Conservation (phyloP, 2,888 invertebrate genomes). For the Taenaris catops region DNA sequence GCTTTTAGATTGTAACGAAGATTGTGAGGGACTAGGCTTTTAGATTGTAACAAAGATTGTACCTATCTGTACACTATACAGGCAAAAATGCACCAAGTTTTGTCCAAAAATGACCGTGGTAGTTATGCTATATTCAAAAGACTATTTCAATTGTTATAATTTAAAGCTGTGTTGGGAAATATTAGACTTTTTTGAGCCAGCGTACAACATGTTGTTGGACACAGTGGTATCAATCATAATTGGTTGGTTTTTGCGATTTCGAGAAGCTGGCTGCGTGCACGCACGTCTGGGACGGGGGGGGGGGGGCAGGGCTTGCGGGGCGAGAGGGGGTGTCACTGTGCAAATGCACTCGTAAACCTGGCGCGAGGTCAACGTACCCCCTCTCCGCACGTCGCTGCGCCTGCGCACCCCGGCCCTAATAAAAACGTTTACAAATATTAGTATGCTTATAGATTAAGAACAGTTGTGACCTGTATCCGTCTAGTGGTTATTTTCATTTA, state of each 20-base stretch:
- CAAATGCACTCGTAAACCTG: slow-evolving; percentile 75
- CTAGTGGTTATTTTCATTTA: no score
- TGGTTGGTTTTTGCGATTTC: slow-evolving; percentile 59
- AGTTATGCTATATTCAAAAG: no score
- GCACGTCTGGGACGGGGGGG: slow-evolving; percentile 28
- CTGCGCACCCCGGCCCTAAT: slow-evolving; percentile 36
- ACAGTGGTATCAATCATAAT: slow-evolving; percentile 68
- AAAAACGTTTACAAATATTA: slow-evolving; percentile 59
- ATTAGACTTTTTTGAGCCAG: slow-evolving; percentile 52
- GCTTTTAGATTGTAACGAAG: no score
- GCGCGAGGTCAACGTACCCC: slow-evolving; percentile 65
- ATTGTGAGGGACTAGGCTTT: no score
- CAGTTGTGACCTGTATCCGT: not conserved
- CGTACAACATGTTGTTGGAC: slow-evolving; percentile 29
- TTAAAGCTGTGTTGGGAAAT: slow-evolving; percentile 38
- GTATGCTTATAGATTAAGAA: slow-evolving; percentile 33
- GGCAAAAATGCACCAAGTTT: no score
- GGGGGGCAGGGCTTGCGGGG: slow-evolving; percentile 22
- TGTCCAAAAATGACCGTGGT: no score
- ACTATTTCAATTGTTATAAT: no score
- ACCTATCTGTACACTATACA: no score
- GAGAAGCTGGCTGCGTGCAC: slow-evolving; percentile 57
- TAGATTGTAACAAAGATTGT: no score
- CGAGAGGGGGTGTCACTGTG: slow-evolving; percentile 68
- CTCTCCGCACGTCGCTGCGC: slow-evolving; percentile 33